These are phyloP conservation scores for Sebastolobus altivelis DNA, from an alignment of 2,797 vertebrate genomes.

Conservation along the genomic window DNA sequence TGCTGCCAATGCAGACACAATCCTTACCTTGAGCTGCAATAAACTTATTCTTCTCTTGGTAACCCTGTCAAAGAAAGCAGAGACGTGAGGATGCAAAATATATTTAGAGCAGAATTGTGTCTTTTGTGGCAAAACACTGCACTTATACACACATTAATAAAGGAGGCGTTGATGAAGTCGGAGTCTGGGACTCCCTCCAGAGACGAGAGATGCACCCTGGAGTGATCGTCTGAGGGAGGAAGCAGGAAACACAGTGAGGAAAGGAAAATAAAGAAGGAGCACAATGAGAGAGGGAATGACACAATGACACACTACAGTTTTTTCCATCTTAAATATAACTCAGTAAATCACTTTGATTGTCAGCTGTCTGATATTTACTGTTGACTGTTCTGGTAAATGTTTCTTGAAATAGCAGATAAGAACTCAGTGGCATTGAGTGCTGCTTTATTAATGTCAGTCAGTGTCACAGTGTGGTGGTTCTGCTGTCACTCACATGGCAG, in stretches of 20 bases:
- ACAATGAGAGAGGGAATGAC: not conserved
- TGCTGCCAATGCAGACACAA: not conserved
- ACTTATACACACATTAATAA: slow-evolving; percentile 92
- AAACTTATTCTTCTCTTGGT: slow-evolving; percentile 99
- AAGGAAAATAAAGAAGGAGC: not conserved
- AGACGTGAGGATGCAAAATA: not conserved
- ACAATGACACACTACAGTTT: not conserved
- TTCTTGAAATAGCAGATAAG: not conserved
- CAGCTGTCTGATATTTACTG: not conserved
- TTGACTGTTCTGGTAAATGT: not conserved
- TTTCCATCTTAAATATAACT: not conserved
- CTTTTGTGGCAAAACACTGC: not conserved
- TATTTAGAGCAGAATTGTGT: not conserved
- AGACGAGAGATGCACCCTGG: slow-evolving; percentile 93
- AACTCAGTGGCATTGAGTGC: not conserved
- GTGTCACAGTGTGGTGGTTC: not conserved
- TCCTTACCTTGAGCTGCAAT: slow-evolving; percentile 95
- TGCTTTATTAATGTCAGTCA: not conserved
- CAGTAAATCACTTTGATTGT: not conserved
- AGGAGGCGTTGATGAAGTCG: slow-evolving; percentile 98
- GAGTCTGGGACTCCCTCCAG: slow-evolving; percentile 98
- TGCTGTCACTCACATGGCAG: slow-evolving; percentile 91
- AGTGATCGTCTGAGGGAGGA: slow-evolving; percentile 94
- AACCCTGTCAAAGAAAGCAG: slow-evolving; percentile 85
- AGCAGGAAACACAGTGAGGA: not conserved